Evolutionary conservation across 1,140 invertebrate genomes (phyloP).

Genomic region (Drosophila nasuta): DNA sequence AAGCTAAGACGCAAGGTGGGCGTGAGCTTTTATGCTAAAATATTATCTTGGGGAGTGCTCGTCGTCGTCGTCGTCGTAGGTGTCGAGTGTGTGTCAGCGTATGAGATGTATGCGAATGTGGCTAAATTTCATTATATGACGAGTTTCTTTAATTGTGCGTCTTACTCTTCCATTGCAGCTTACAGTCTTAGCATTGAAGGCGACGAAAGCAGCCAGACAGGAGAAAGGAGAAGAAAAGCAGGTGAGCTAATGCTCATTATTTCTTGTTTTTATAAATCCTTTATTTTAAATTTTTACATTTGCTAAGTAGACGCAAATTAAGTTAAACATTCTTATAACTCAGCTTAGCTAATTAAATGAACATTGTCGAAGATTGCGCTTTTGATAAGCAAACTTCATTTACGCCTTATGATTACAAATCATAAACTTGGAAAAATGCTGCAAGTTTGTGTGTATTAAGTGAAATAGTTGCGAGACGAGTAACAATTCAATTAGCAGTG

Average conservation of each 20-base stretch:
- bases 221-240: not conserved
- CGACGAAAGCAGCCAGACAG: slow-evolving; percentile 24
- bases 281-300: not conserved
- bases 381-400: not conserved
- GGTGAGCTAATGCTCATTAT: slow-evolving; percentile 5
- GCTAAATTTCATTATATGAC: slow-evolving; percentile 50
- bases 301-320: not conserved
- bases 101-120: slow-evolving; percentile 27
- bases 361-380: not conserved
- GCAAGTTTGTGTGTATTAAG: not conserved
- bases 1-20: slow-evolving; percentile 7
- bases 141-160: slow-evolving; percentile 64
- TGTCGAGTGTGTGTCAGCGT: slow-evolving; percentile 22
- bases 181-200: slow-evolving; percentile 19
- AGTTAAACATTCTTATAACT: not conserved
- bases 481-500: slow-evolving; percentile 68
- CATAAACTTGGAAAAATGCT: slow-evolving; percentile 12
- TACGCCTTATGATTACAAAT: not conserved
- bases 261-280: not conserved
- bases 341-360: not conserved
- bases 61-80: not conserved
- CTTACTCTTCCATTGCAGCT: slow-evolving; percentile 65
- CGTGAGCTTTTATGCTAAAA: slow-evolving; percentile 24
- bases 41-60: slow-evolving; percentile 8
- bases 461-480: not conserved